These are phyloP conservation scores for Chironomus tentans DNA, from an alignment of 2,888 invertebrate genomes.

Conservation along the genomic window DNA sequence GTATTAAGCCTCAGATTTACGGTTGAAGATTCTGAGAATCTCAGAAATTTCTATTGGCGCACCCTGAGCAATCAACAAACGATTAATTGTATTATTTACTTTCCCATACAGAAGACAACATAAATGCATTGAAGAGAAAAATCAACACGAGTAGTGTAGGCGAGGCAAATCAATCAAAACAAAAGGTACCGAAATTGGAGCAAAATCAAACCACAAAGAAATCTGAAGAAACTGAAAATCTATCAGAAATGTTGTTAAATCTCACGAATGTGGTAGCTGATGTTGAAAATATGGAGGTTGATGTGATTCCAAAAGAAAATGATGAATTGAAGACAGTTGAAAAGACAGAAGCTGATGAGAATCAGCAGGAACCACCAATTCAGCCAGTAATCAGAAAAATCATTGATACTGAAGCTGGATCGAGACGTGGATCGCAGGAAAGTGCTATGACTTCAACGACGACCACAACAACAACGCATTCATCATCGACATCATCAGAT, in stretches of 20 bases:
- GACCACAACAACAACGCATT: conserved; percentile 26
- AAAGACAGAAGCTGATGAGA: conserved; percentile 8
- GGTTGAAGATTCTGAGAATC: too few species aligned
- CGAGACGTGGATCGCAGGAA: conserved; percentile 40
- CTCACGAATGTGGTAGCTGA: conserved; percentile 41
- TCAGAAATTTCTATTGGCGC: too few species aligned
- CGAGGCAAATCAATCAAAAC: conserved; percentile 31
- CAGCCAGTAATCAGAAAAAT: background rate
- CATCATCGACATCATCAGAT: conserved; percentile 34
- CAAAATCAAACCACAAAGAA: conserved; percentile 16
- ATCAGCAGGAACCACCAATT: conserved; percentile 7
- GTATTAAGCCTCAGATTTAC: too few species aligned
- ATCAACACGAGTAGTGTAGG: conserved; percentile 33
- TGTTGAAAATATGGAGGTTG: background rate
- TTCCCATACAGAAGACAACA: conserved; percentile 30
- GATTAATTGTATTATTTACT: background rate
- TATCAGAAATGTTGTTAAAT: conserved; percentile 41
- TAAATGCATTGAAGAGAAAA: conserved; percentile 34
- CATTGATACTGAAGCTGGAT: conserved; percentile 32
- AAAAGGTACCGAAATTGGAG: conserved; percentile 11
- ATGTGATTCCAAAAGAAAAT: background rate
- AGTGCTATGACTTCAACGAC: conserved; percentile 39
- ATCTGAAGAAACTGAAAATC: conserved; percentile 27
- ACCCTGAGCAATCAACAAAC: too few species aligned
- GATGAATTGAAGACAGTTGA: conserved; percentile 6